phyloP scores from a whole-genome alignment of 2,888 invertebrate genomes.

The Schizotus pectinicornis region DNA sequence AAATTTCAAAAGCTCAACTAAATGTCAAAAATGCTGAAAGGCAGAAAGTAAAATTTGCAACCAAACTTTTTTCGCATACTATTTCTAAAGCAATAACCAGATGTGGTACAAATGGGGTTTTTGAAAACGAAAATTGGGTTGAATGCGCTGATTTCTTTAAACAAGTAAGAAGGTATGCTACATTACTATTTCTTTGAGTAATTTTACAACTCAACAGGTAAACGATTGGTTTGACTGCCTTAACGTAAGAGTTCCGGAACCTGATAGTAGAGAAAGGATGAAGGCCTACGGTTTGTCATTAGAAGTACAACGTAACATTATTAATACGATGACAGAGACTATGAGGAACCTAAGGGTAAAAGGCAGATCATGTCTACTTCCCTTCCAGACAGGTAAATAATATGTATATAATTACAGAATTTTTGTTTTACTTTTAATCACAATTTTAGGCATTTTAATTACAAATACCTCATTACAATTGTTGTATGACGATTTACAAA shows the following conservation, averaged over 20 bases:
- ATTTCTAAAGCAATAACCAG: conserved; percentile 30
- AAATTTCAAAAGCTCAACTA: conserved; percentile 13
- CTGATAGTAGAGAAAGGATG: conserved; percentile 1
- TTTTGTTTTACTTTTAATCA: neutral
- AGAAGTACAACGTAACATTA: conserved; percentile 30
- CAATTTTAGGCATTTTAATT: conserved; percentile 29
- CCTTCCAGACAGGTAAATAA: conserved; percentile 40
- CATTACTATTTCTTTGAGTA: too few relatives aligned
- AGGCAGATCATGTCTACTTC: conserved; percentile 26
- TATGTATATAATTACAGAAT: too few relatives aligned
- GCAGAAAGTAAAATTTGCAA: conserved; percentile 34
- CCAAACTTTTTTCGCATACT: conserved; percentile 39
- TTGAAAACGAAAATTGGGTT: conserved; percentile 23
- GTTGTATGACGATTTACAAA: conserved; percentile 26
- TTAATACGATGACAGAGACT: conserved; percentile 31
- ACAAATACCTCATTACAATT: conserved; percentile 24
- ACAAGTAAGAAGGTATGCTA: too few relatives aligned
- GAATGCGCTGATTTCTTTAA: conserved; percentile 36
- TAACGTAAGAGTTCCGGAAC: conserved; percentile 10
- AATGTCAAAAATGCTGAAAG: conserved; percentile 7
- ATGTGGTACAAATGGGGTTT: conserved; percentile 28
- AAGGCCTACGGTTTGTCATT: neutral
- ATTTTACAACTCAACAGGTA: too few relatives aligned
- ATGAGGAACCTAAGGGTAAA: conserved; percentile 29
- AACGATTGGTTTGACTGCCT: conserved; percentile 23